Percentiles rank a stretch among this genome's conserved stretches.
Evolutionary conservation across 2,797 vertebrate genomes (phyloP).

Genomic region (Brotula barbata): DNA sequence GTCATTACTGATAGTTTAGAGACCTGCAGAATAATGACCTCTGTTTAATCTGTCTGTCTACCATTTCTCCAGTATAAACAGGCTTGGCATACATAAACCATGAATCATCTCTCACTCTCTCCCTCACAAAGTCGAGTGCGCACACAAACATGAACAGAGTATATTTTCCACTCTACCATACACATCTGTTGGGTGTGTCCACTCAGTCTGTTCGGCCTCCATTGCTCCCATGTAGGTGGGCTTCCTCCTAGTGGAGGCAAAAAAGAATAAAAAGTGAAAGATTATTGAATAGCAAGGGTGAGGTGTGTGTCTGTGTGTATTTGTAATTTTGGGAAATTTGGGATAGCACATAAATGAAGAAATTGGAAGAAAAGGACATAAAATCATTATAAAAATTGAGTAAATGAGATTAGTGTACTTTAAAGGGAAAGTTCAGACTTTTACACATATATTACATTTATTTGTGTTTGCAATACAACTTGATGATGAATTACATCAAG

Average conservation of each 20-base stretch:
- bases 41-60: conserved; percentile 6
- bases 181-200: conserved; percentile 69
- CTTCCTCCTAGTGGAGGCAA: conserved; percentile 46
- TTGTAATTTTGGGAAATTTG: too few species aligned
- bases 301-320: conserved; percentile 13
- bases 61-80: conserved; percentile 31
- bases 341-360: too few species aligned
- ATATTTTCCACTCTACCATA: conserved; percentile 30
- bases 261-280: conserved; percentile 14
- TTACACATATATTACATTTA: too few species aligned
- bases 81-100: conserved; percentile 17
- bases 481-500: too few species aligned
- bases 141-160: conserved; percentile 2
- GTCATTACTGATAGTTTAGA: conserved; percentile 17
- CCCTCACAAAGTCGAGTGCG: conserved; percentile 1
- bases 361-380: neutral
- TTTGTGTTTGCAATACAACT: too few species aligned
- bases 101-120: conserved; percentile 43
- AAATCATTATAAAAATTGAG: conserved; percentile 20
- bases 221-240: conserved; percentile 12
- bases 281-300: conserved; percentile 10
- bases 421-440: too few species aligned
- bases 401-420: too few species aligned
- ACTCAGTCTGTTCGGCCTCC: conserved; percentile 33
- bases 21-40: neutral